Evolutionary conservation across 1,140 invertebrate species (phyloP).

Genomic region (Chrysopa pallens): DNA sequence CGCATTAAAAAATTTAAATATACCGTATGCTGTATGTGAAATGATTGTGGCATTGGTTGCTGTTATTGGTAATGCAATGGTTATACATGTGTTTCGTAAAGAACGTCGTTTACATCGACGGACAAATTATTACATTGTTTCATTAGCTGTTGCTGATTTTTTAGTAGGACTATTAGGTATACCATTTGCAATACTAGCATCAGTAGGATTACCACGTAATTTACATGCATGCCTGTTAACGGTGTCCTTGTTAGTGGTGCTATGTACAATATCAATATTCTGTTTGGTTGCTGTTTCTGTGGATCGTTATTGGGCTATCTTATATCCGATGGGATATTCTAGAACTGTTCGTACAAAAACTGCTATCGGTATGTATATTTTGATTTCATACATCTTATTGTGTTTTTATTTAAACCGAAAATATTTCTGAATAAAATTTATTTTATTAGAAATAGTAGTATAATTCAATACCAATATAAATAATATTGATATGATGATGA

Average conservation of each 20-base stretch:
- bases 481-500: too few relatives aligned
- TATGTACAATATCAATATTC: slow-evolving; percentile 85
- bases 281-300: slow-evolving; percentile 78
- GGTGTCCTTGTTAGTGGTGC: slow-evolving; percentile 66
- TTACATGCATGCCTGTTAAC: slow-evolving; percentile 71
- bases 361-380: slow-evolving; percentile 53
- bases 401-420: too few relatives aligned
- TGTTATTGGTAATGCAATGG: slow-evolving; percentile 66
- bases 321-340: slow-evolving; percentile 78
- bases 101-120: slow-evolving; percentile 57
- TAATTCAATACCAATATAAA: too few relatives aligned
- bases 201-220: slow-evolving; percentile 54
- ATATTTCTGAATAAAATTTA: too few relatives aligned
- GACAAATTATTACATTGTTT: slow-evolving; percentile 85
- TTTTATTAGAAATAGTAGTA: too few relatives aligned
- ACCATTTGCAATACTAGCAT: slow-evolving; percentile 68
- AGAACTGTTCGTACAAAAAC: slow-evolving; percentile 68
- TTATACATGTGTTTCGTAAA: slow-evolving; percentile 63
- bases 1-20: slow-evolving; percentile 26
- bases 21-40: slow-evolving; percentile 56
- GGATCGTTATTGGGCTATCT: slow-evolving; percentile 83
- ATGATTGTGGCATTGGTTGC: slow-evolving; percentile 63
- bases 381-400: background rate
- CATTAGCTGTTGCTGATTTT: slow-evolving; percentile 69
- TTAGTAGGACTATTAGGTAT: slow-evolving; percentile 62